phyloP scores from a whole-genome alignment of 2,113 vertebrate species.

The Phocoena phocoena region DNA sequence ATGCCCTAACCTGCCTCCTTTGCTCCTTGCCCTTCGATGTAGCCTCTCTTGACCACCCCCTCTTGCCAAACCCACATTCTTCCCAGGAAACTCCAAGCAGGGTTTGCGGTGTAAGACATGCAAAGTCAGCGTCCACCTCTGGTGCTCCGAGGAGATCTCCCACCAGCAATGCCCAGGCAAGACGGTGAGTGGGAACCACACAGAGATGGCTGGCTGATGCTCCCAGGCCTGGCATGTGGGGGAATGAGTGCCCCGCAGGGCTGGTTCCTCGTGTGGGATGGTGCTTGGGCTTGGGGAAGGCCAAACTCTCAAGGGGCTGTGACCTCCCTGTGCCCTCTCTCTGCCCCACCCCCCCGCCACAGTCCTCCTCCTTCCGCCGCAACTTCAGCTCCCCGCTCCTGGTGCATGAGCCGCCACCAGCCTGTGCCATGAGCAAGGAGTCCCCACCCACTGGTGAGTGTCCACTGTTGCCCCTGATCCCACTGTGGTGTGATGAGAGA shows the following conservation, averaged over 20 bases:
- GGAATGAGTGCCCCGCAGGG: not conserved
- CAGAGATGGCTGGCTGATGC: not conserved
- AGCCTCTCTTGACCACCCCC: not conserved
- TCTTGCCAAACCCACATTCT: not conserved
- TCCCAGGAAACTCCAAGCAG: conserved; percentile 93
- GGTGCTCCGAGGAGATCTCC: conserved; percentile 93
- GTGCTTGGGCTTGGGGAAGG: not conserved
- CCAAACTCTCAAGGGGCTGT: rapidly evolving
- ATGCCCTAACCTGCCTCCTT: not conserved
- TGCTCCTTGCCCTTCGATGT: not conserved
- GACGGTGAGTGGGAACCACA: conserved; percentile 77
- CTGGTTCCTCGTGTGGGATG: not conserved
- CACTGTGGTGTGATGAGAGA: not conserved
- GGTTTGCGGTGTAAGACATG: conserved; percentile 93
- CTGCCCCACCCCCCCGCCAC: not conserved
- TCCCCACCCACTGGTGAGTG: conserved; percentile 83
- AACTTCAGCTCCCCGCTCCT: conserved; percentile 95
- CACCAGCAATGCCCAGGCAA: conserved; percentile 92
- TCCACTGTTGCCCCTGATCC: not conserved
- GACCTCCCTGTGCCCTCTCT: not conserved
- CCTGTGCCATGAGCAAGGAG: conserved; percentile 83
- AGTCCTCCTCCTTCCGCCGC: conserved; percentile 92
- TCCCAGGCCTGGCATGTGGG: not conserved
- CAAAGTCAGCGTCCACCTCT: conserved; percentile 93
- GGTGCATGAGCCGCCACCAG: conserved; percentile 86